phyloP scores from a whole-genome alignment of 2,797 vertebrate genomes.

The Hybognathus amarus region DNA sequence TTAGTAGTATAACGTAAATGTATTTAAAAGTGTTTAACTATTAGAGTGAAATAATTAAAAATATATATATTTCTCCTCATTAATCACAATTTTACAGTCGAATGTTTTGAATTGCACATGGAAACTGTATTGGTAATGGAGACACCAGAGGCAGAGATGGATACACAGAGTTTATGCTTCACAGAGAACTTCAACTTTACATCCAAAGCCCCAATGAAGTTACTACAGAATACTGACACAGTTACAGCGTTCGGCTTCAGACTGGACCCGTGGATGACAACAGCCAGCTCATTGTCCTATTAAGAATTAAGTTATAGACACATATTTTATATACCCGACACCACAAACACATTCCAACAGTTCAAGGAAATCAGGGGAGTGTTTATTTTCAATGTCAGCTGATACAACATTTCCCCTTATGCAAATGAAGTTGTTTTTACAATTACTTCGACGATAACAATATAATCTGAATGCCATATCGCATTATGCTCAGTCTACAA shows the following conservation, averaged over 20 bases:
- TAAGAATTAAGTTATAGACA: background rate
- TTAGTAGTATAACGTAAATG: too few relatives aligned
- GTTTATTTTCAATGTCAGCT: conserved; percentile 77
- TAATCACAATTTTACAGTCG: background rate
- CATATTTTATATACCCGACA: background rate
- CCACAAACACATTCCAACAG: conserved; percentile 36
- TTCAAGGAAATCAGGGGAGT: conserved; percentile 57
- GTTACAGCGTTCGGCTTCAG: background rate
- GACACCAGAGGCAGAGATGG: background rate
- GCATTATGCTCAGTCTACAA: background rate
- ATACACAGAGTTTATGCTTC: background rate
- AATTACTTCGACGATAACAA: conserved; percentile 27
- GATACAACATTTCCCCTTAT: conserved; percentile 66
- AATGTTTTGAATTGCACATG: background rate
- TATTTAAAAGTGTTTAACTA: too few relatives aligned
- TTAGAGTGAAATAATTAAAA: too few relatives aligned
- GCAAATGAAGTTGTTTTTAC: conserved; percentile 1
- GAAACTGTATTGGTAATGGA: background rate
- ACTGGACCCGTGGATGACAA: background rate
- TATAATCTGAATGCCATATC: conserved; percentile 21
- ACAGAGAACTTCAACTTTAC: background rate
- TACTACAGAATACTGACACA: background rate
- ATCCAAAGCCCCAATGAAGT: background rate
- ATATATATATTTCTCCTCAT: too few relatives aligned
- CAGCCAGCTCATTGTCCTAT: background rate